phyloP scores from a whole-genome alignment of 2,888 invertebrate species.

The Trissolcus brochymenae region DNA sequence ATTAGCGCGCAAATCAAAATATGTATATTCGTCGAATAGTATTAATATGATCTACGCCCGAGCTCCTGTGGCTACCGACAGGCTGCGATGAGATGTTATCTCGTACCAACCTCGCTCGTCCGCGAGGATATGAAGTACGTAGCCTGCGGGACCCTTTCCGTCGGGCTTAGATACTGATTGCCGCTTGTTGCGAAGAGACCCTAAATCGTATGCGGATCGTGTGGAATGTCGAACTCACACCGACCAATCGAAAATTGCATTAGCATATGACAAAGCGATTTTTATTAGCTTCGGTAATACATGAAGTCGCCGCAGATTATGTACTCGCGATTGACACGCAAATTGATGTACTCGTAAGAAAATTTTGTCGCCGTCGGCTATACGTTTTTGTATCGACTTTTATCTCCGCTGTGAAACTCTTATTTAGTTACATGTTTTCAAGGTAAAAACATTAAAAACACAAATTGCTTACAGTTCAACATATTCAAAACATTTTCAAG shows the following conservation, averaged over 20 bases:
- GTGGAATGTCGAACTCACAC: slow-evolving; percentile 33
- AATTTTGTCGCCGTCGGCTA: slow-evolving; percentile 8
- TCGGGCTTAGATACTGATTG: slow-evolving; percentile 75
- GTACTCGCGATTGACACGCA: slow-evolving; percentile 25
- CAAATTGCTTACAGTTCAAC: too few relatives aligned
- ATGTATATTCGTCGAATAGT: slow-evolving; percentile 57
- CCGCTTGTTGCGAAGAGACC: slow-evolving; percentile 55
- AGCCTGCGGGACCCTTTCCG: slow-evolving; percentile 45
- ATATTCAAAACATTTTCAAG: too few relatives aligned
- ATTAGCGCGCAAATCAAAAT: too few relatives aligned
- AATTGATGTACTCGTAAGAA: slow-evolving; percentile 29
- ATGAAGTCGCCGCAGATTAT: slow-evolving; percentile 18
- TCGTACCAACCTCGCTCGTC: slow-evolving; percentile 44
- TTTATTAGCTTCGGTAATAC: slow-evolving; percentile 16
- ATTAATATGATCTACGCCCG: slow-evolving; percentile 75
- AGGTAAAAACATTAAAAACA: too few relatives aligned
- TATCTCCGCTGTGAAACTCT: too few relatives aligned
- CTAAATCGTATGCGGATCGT: slow-evolving; percentile 46
- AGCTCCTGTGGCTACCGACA: slow-evolving; percentile 67
- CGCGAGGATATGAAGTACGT: slow-evolving; percentile 5
- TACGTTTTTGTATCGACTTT: neutral
- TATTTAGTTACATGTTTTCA: too few relatives aligned
- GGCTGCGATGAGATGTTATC: slow-evolving; percentile 67
- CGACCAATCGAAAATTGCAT: slow-evolving; percentile 44
- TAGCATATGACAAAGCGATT: slow-evolving; percentile 49